These are phyloP conservation scores for Lathronympha strigana DNA, from an alignment of 2,888 invertebrate genomes.

Conservation along the genomic window DNA sequence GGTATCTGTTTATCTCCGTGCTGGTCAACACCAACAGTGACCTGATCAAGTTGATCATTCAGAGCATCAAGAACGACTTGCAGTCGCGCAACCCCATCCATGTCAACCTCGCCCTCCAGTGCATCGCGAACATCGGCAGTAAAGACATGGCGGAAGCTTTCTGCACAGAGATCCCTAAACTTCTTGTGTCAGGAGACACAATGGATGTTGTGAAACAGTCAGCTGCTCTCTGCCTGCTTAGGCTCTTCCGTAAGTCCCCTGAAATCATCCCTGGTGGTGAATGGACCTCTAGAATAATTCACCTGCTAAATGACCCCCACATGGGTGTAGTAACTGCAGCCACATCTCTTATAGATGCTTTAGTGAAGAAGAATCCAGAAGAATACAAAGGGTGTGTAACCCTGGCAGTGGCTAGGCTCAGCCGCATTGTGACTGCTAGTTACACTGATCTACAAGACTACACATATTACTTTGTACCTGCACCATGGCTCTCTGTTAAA, in stretches of 20 bases:
- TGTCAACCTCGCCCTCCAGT: slow-evolving; percentile 99
- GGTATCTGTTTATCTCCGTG: slow-evolving; percentile 99
- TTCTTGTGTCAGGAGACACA: slow-evolving; percentile 99
- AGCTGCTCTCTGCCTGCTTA: slow-evolving; percentile 97
- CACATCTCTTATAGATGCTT: slow-evolving; percentile 98
- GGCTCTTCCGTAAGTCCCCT: slow-evolving; percentile 96
- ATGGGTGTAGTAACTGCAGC: slow-evolving; percentile 99
- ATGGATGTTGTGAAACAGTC: slow-evolving; percentile 99
- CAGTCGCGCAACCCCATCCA: slow-evolving; percentile 98
- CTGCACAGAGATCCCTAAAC: slow-evolving; percentile 98
- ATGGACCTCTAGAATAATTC: slow-evolving; percentile 99
- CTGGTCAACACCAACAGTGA: slow-evolving; percentile 99
- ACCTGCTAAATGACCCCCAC: slow-evolving; percentile 99
- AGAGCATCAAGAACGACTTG: slow-evolving; percentile 99
- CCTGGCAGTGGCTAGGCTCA: slow-evolving; percentile 97
- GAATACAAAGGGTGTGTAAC: slow-evolving; percentile 99
- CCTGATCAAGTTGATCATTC: slow-evolving; percentile 99
- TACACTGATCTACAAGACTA: slow-evolving; percentile 99
- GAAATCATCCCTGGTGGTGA: slow-evolving; percentile 99
- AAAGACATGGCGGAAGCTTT: slow-evolving; percentile 99
- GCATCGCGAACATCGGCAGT: slow-evolving; percentile 99
- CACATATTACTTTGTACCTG: slow-evolving; percentile 99
- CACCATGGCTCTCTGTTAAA: slow-evolving; percentile 99
- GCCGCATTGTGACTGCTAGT: slow-evolving; percentile 98
- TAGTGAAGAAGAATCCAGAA: slow-evolving; percentile 99